Percentiles rank a stretch among this genome's conserved stretches.
These are phyloP conservation scores for Pollachius pollachius DNA, from an alignment of 2,113 vertebrate species.

Conservation along the genomic window DNA sequence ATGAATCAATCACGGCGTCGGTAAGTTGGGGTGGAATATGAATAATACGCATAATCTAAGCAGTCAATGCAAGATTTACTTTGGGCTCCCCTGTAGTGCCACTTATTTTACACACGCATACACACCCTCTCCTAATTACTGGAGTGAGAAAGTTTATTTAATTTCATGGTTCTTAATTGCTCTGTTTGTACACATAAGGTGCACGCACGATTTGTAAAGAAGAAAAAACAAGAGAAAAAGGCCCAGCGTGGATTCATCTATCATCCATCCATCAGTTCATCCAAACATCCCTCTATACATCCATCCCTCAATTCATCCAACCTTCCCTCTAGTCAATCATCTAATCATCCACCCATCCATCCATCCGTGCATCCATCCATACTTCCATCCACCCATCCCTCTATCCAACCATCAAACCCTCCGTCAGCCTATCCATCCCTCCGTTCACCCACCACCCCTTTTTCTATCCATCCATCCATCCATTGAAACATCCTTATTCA, in stretches of 20 bases:
- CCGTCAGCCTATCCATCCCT: background rate
- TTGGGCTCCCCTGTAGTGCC: background rate
- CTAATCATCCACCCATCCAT: background rate
- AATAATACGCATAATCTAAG: conserved; percentile 22
- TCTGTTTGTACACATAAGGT: background rate
- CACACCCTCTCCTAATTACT: no score
- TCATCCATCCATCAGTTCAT: background rate
- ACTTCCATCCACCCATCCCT: background rate
- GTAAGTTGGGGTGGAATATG: conserved; percentile 16
- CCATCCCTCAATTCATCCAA: background rate
- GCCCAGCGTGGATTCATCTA: background rate
- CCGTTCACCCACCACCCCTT: background rate
- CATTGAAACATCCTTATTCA: background rate
- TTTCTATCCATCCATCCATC: conserved; percentile 19
- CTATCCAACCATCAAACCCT: background rate
- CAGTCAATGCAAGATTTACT: conserved; percentile 16
- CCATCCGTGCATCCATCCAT: background rate
- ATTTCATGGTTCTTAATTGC: no score
- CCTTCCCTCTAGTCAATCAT: background rate
- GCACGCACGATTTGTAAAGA: conserved; percentile 8
- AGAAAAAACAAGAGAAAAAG: background rate
- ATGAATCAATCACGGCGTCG: conserved; percentile 19
- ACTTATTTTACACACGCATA: conserved; percentile 6
- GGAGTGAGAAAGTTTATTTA: no score
- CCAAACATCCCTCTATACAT: background rate